Evolutionary conservation across 1,140 invertebrate genomes (phyloP).

Genomic region (Eueides isabella): DNA sequence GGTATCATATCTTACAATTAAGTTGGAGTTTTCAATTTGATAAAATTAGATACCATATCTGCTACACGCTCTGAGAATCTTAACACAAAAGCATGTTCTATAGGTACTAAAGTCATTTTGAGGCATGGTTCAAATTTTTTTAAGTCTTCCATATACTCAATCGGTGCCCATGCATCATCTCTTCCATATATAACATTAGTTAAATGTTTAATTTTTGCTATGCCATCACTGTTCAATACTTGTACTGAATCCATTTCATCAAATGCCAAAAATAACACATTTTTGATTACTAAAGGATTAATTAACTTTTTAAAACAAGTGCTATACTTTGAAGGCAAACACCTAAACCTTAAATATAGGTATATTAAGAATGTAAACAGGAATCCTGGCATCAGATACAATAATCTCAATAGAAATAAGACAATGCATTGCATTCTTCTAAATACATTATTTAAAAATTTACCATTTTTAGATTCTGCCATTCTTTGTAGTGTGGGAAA

Average conservation of each 20-base stretch:
- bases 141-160: constrained; percentile 61
- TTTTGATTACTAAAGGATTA: constrained; percentile 56
- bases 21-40: constrained; percentile 39
- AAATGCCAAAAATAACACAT: constrained; percentile 65
- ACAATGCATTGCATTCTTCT: constrained; percentile 51
- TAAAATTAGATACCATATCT: constrained; percentile 57
- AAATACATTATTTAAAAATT: constrained; percentile 57
- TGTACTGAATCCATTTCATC: constrained; percentile 72
- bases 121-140: constrained; percentile 54
- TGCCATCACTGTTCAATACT: constrained; percentile 50
- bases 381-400: constrained; percentile 51
- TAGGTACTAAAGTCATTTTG: constrained; percentile 50
- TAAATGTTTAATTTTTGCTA: constrained; percentile 57
- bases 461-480: constrained; percentile 63
- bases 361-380: constrained; percentile 50
- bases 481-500: constrained; percentile 74
- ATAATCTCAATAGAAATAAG: constrained; percentile 51
- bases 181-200: constrained; percentile 64
- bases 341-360: constrained; percentile 56
- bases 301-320: constrained; percentile 54
- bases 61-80: constrained; percentile 66
- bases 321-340: constrained; percentile 48
- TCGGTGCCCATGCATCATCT: constrained; percentile 66
- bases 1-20: not conserved
- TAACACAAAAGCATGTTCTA: constrained; percentile 69